Conservation (phyloP, 1,140 invertebrate genomes). For the Brachionus asplanchnoidis region DNA sequence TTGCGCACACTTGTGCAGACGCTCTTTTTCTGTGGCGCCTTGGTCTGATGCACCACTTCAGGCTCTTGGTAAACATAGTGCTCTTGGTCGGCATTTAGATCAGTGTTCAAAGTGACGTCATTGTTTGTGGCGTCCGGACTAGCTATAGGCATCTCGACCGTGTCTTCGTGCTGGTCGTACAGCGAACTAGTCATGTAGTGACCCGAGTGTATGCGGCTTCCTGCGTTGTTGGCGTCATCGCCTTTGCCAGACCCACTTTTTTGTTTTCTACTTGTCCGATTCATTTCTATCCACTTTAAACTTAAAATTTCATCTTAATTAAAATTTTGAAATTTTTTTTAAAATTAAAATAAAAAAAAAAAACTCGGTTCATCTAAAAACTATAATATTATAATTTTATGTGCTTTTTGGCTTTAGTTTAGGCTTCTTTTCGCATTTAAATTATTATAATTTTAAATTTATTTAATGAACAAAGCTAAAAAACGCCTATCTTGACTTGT, state of each 20-base stretch:
- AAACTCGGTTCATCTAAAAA: background rate
- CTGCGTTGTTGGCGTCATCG: background rate
- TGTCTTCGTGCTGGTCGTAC: constrained; percentile 16
- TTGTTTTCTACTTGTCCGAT: background rate
- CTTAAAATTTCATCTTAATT: constrained; percentile 6
- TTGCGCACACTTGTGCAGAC: background rate
- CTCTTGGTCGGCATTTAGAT: background rate
- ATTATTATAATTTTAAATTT: background rate
- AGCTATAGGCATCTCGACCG: constrained; percentile 34
- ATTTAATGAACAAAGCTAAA: background rate
- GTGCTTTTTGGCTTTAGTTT: background rate
- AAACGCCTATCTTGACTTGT: background rate
- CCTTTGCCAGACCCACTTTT: background rate
- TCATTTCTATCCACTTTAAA: background rate
- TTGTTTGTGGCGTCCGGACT: constrained; percentile 37
- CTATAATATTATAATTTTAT: background rate
- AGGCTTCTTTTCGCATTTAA: background rate
- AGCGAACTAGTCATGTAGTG: constrained; percentile 36
- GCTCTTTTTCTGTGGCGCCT: background rate
- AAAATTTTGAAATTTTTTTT: background rate
- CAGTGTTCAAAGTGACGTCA: constrained; percentile 31
- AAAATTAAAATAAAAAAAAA: constrained; percentile 13
- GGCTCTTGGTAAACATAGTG: background rate
- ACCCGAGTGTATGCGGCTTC: constrained; percentile 13
- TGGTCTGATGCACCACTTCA: background rate